Percentiles rank a stretch among this genome's conserved stretches.
Conservation (phyloP, 2,888 invertebrate species). For the Apamea anceps region DNA sequence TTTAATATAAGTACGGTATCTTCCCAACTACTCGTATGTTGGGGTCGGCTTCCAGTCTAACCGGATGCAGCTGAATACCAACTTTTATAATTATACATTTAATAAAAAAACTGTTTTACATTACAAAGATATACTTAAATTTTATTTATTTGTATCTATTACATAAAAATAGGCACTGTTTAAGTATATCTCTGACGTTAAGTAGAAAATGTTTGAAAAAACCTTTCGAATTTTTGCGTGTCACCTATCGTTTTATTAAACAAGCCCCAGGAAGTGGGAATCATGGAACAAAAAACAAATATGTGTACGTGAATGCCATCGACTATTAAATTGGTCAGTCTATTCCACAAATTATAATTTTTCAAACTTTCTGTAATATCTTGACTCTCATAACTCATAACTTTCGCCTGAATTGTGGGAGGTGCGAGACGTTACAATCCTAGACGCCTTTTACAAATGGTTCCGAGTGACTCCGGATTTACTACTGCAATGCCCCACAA, state of each 20-base stretch:
- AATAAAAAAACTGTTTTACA: too few species aligned
- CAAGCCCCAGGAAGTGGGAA: neutral
- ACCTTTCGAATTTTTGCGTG: neutral
- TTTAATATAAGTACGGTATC: too few species aligned
- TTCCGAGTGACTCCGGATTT: conserved; percentile 69
- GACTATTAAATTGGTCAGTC: neutral
- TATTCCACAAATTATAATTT: neutral
- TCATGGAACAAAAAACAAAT: neutral
- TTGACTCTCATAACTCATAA: neutral
- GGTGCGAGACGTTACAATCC: conserved; percentile 72
- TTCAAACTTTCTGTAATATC: neutral
- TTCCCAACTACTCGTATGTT: too few species aligned
- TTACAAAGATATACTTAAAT: too few species aligned
- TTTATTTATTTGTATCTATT: too few species aligned
- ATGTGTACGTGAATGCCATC: neutral
- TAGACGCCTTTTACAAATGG: conserved; percentile 73
- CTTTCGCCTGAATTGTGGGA: conserved; percentile 63
- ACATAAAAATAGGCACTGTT: neutral
- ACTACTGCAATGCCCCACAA: conserved; percentile 67
- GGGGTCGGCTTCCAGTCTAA: too few species aligned
- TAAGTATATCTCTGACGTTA: neutral
- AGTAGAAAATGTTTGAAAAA: neutral
- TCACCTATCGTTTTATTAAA: neutral
- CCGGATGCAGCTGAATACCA: too few species aligned
- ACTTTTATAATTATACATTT: too few species aligned